A percentile compares a stretch with the other conserved stretches of the same genome.
phyloP scores from a whole-genome alignment of 1,140 invertebrate genomes.

The Bombus picipes region DNA sequence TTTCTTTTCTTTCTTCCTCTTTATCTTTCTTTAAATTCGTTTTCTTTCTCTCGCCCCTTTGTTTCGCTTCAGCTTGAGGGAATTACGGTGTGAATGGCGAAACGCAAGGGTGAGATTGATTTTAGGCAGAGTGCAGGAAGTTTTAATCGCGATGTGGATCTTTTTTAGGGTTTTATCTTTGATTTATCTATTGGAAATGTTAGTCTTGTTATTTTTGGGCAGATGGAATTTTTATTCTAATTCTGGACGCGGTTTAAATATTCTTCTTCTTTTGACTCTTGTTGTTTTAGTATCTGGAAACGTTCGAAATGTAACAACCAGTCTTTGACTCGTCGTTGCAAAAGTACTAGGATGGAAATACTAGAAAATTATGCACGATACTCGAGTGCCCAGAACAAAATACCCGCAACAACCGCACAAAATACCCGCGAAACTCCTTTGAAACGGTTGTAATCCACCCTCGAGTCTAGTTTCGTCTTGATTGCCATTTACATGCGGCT shows the following conservation, averaged over 20 bases:
- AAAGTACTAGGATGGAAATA: too few relatives aligned
- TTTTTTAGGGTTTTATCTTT: background rate
- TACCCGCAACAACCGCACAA: background rate
- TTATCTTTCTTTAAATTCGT: background rate
- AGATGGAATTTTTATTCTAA: too few relatives aligned
- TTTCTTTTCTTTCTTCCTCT: background rate
- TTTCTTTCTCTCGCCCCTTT: background rate
- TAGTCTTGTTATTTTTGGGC: too few relatives aligned
- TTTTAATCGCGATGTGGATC: background rate
- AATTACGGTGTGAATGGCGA: background rate
- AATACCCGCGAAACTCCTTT: background rate
- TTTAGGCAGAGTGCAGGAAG: background rate
- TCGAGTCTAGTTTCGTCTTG: too few relatives aligned
- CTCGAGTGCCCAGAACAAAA: fast-evolving
- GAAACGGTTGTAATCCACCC: background rate
- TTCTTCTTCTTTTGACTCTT: too few relatives aligned
- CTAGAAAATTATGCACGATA: background rate
- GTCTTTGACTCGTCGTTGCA: too few relatives aligned
- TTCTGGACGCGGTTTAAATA: too few relatives aligned
- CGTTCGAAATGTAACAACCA: too few relatives aligned
- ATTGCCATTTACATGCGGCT: constrained; percentile 24
- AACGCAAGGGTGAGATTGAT: background rate
- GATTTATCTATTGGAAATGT: too few relatives aligned
- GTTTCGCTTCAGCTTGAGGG: background rate
- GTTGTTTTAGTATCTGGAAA: too few relatives aligned